Evolutionary conservation across 2,888 invertebrate species (phyloP).

Genomic region (Bimastos eiseni): DNA sequence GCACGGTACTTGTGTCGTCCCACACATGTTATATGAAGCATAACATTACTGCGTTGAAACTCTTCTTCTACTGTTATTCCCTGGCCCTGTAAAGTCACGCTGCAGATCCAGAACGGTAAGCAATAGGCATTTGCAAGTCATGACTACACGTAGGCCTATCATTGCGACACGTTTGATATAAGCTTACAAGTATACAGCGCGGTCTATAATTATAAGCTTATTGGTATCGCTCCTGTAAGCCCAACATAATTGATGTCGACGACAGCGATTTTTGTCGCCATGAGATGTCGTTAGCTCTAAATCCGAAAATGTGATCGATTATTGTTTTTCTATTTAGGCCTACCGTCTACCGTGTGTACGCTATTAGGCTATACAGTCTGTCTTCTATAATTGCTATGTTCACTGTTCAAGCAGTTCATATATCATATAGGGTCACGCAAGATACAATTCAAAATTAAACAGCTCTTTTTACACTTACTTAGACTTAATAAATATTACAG

Average conservation of each 20-base stretch:
- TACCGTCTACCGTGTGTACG: too few relatives aligned
- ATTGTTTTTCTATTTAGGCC: neutral
- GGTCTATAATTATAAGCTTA: neutral
- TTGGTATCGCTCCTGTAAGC: neutral
- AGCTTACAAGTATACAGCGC: too few relatives aligned
- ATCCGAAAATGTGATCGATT: neutral
- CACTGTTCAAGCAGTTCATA: neutral
- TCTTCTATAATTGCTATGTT: neutral
- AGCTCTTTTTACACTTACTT: neutral
- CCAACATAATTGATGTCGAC: too few relatives aligned
- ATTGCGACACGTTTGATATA: neutral
- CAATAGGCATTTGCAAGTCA: neutral
- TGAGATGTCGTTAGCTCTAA: too few relatives aligned
- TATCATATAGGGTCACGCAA: neutral
- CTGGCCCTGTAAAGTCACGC: neutral
- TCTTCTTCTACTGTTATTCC: neutral
- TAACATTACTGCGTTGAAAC: neutral
- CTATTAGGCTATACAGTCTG: neutral
- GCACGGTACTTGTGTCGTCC: neutral
- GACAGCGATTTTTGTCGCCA: too few relatives aligned
- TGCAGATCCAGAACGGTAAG: neutral
- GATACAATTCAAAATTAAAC: neutral
- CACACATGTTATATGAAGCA: neutral
- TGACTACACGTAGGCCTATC: neutral
- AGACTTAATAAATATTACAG: neutral